Percentiles rank a stretch among this genome's conserved stretches.
phyloP scores from a whole-genome alignment of 2,888 invertebrate genomes.

The Rhagonycha lutea region DNA sequence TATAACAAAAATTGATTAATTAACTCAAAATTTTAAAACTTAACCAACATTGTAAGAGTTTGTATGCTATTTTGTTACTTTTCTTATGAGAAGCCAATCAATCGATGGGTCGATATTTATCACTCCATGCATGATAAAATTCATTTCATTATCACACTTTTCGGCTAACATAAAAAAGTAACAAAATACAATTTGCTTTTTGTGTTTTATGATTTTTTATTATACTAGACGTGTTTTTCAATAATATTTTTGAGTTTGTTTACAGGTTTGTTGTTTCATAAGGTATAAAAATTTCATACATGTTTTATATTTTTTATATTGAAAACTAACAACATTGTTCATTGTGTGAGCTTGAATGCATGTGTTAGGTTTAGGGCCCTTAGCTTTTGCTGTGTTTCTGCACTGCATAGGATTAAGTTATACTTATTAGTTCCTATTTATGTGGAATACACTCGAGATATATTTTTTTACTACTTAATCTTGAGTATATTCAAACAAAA shows the following conservation, averaged over 20 bases:
- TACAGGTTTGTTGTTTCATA: conserved; percentile 34
- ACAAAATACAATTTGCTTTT: conserved; percentile 23
- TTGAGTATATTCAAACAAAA: background rate
- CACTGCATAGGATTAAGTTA: conserved; percentile 29
- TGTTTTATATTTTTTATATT: conserved; percentile 39
- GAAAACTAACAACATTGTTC: conserved; percentile 43
- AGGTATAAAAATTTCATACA: conserved; percentile 31
- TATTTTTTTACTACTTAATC: background rate
- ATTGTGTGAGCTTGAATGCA: conserved; percentile 54
- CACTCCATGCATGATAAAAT: background rate
- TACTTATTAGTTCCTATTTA: background rate
- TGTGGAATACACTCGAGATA: background rate
- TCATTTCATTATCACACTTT: background rate
- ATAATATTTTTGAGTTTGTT: conserved; percentile 33
- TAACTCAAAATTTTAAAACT: conserved; percentile 1
- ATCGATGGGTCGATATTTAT: background rate
- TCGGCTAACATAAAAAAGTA: conserved; percentile 3
- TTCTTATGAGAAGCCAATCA: background rate
- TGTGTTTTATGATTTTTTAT: conserved; percentile 35
- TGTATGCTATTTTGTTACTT: conserved; percentile 8
- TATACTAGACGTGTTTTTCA: conserved; percentile 27
- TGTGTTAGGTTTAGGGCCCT: conserved; percentile 52
- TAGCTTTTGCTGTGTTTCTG: conserved; percentile 40
- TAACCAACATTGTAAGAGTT: background rate
- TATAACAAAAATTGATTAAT: conserved; percentile 3